Base-by-base conservation (phyloP, 2,888 invertebrate species). In the Synanthedon tipuliformis region DNA sequence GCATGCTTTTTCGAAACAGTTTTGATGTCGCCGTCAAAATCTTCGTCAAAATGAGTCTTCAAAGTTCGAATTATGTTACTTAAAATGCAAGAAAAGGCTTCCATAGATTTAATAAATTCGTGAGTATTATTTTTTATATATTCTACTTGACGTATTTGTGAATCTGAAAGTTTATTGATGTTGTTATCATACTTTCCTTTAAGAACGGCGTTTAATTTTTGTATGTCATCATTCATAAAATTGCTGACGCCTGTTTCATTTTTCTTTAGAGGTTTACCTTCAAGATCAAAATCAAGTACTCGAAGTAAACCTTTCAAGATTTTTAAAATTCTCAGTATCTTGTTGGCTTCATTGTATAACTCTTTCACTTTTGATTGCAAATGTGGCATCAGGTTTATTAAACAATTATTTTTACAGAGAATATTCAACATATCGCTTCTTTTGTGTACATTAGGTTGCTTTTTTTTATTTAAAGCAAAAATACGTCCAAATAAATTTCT, bases 261-360 rank as follows among this genome's bases (percentile, higher is more conserved):
- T 51, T 48, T 40, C 16, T 49, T 56, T 4, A 18, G 18, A 7
- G 41, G 50, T 52, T 48, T 54, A 40, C 59, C 52, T 4, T 52
- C 55, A 49, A 55, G 51, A 52, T 64, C 63, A 50, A 69, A 40
- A 48, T 69, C 63, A 16, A 78, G 41, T 15, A 74, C 54, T 53
- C 64, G 67, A 23, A 81, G 56, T 41, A 78, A 61, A 3, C 76
- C 78, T 57, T 81, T 81, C 2, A 84, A 78, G 12, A 67, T 73
- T 56, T 65, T 73, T 0, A 82, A 68, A 12, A 66, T 72, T 61
- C 63, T 71, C 7, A 83, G 60, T 53, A 82, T 74, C 41, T 59
- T 70, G 15, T 62, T 57, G 12, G 75, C 73, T 69, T 81, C 79
- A 3, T 51, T 50, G 52, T 71, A 71, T 40, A 84, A 58, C 41